Conservation (phyloP, 2,113 vertebrate species). For the Saccopteryx leptura region DNA sequence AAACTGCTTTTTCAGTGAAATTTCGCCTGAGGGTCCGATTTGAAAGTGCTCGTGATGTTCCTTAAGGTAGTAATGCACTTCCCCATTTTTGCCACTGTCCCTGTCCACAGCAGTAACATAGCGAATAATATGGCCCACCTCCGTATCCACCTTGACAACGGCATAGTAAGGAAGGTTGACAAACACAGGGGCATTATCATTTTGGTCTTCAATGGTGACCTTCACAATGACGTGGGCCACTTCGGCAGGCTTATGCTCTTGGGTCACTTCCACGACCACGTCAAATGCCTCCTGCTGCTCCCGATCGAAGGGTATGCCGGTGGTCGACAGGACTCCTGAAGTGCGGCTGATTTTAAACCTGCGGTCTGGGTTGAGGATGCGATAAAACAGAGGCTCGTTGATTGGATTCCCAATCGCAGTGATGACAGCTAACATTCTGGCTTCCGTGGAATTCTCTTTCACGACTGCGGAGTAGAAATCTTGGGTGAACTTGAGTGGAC, state of each 20-base stretch:
- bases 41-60: slow-evolving; percentile 94
- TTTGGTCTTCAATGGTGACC: slow-evolving; percentile 94
- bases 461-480: slow-evolving; percentile 93
- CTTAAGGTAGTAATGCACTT: slow-evolving; percentile 93
- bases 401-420: slow-evolving; percentile 94
- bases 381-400: slow-evolving; percentile 96
- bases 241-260: slow-evolving; percentile 90
- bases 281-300: slow-evolving; percentile 94
- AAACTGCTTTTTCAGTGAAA: slow-evolving; percentile 93
- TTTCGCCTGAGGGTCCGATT: slow-evolving; percentile 92
- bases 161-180: slow-evolving; percentile 97
- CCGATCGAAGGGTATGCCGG: slow-evolving; percentile 95
- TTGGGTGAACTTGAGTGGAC: slow-evolving; percentile 94
- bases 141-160: slow-evolving; percentile 94
- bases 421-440: slow-evolving; percentile 93
- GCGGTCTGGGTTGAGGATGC: slow-evolving; percentile 95
- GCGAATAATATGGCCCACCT: slow-evolving; percentile 92
- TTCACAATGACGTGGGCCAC: slow-evolving; percentile 93
- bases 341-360: slow-evolving; percentile 96
- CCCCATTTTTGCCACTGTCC: slow-evolving; percentile 92
- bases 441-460: slow-evolving; percentile 94
- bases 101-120: slow-evolving; percentile 94
- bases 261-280: slow-evolving; percentile 95
- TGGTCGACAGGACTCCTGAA: slow-evolving; percentile 96
- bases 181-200: slow-evolving; percentile 96